Evolutionary conservation across 2,113 vertebrate species (phyloP), one percentile per base, ranked within the genome.

Genomic region (Euleptes europaea): DNA sequence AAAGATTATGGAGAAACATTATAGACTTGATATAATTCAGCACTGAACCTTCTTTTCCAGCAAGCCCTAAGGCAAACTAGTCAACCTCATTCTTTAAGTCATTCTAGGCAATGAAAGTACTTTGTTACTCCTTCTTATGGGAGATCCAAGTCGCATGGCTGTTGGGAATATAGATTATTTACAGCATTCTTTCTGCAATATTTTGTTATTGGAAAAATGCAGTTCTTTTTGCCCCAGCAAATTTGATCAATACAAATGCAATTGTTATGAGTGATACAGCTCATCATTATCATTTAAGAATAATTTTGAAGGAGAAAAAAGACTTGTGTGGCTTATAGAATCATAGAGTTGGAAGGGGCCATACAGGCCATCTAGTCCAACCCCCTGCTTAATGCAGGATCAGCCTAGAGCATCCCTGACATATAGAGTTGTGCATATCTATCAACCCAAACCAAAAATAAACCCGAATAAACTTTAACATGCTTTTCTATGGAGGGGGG

Each of bases 11-110:
- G 60, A 75, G 67, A 14, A 80, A 15, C 28, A 35, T 74, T 38
- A 6, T 0, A 73, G 80, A 67, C 21, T 7, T 81, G 79, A 23
- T 66, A 40, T 44, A 86, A 66, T 84, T 88, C 69, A 90, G 78
- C 65, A 51, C 14, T 78, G 74, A 80, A 35, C 11, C 74, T 54
- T 75, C 42, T 60, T 86, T 88, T 86, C 33, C n/a, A 57, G 82
- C 21, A 86, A 89, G 92, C 49, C 3, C 33, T 71, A 80, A 44
- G 66, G 38, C 78, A 82, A 54, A 67, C 1, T 73, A 84, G 38
- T 35, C 23, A 3, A n/a, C 73, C 21, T 63, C 71, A 82, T 83
- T 84, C 76, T 86, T 57, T 73, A 38, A 38, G 42, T 33, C n/a
- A 40, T 54, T 71, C 21, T 35, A 82, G 51, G 15, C 13, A 57